Evolutionary conservation across 1,140 invertebrate species (phyloP), one percentile per base, ranked within the genome.

Genomic region (Amphibalanus amphitrite): DNA sequence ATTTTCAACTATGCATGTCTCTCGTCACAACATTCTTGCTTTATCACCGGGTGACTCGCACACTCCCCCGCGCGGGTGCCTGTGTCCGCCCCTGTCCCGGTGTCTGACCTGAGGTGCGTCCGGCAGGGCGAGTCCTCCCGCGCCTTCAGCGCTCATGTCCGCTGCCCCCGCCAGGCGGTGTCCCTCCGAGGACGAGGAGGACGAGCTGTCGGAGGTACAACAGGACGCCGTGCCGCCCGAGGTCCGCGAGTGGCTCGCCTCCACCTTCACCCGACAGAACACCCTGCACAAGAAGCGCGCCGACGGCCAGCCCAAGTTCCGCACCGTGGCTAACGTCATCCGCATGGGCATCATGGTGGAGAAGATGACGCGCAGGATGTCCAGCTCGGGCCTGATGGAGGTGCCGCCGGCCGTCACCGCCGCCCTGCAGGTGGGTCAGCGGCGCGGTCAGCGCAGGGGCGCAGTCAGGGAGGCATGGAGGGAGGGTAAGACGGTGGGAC

Each of bases 321-420:
- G 74, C 70, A 93, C 92, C 67, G 95, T 98, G 71, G 95, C 95
- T n/a, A 93, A 98, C 79, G 95, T 94, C 72, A 97, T 98, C 75
- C 84, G 95, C 25, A 95, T 95, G 0, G 95, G 95, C 29, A 96
- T 98, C 76, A 96, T 98, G 83, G 95, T 98, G 74, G 95, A 97
- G 80, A 88, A 92, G 76, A 95, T 97, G 78, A 97, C 95, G 80
- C 85, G 94, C 75, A 85, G 91, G 74, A 89, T 95, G 73, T 91
- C 89, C 74, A 92, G 86, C 78, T 88, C 91, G 1, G 87, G 89
- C 28, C 78, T 86, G n/a, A 89, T 91, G 84, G 90, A 93, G 81
- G 93, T 97, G 79, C 93, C 93, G 26, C 85, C 88, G 64, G 91
- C 95, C 79, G 91, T 96, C 71, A 87, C 90, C 30, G 85, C 87